A percentile compares a stretch with the other conserved stretches of the same genome.
phyloP scores from a whole-genome alignment of 2,888 invertebrate genomes.

The Gandaritis pyraliata region DNA sequence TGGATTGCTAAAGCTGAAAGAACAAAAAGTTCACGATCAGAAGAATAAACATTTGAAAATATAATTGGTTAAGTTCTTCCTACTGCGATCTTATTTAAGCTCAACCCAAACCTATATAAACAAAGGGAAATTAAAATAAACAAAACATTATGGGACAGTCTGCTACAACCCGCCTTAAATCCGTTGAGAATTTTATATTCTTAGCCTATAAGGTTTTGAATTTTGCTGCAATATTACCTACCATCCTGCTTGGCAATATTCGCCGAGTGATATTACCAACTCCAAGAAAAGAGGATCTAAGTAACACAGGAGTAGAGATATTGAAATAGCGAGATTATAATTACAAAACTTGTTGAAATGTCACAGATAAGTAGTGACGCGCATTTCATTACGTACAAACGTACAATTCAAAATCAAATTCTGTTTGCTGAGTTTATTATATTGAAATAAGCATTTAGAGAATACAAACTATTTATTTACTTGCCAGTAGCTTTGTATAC shows the following conservation, averaged over 20 bases:
- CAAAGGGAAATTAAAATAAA: background rate
- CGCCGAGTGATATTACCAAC: background rate
- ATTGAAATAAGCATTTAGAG: background rate
- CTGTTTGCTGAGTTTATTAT: background rate
- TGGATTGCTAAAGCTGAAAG: constrained; percentile 72
- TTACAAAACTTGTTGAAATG: constrained; percentile 16
- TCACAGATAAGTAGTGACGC: background rate
- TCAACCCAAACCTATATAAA: background rate
- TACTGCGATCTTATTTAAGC: background rate
- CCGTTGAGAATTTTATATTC: background rate
- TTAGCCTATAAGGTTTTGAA: background rate
- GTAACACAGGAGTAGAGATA: background rate
- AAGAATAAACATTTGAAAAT: no score
- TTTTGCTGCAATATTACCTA: background rate
- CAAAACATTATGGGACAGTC: background rate
- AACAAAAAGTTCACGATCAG: constrained; percentile 6
- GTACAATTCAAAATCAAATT: constrained; percentile 1
- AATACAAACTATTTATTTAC: background rate
- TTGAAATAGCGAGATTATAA: background rate
- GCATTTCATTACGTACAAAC: background rate
- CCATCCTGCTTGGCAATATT: background rate
- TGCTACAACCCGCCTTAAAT: background rate
- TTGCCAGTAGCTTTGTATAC: background rate
- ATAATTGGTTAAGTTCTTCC: no score
- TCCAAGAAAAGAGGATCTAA: background rate